Evolutionary conservation across 2,888 invertebrate genomes (phyloP).

Genomic region (Calameuta idolon): DNA sequence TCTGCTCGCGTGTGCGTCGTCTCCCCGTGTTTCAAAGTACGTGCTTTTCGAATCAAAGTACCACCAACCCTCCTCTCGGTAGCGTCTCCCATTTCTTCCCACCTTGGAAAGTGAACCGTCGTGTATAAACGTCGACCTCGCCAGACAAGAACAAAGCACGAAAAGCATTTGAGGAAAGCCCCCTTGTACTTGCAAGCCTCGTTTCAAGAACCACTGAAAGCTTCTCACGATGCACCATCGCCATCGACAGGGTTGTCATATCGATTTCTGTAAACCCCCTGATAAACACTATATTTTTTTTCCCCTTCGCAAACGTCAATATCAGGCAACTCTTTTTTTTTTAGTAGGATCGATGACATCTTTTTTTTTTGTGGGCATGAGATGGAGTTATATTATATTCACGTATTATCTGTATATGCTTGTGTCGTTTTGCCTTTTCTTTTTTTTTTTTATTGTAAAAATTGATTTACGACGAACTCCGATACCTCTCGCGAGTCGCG

Average conservation of each 20-base stretch:
- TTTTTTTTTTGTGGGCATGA: too few species aligned
- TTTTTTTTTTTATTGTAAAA: background rate
- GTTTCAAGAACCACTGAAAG: background rate
- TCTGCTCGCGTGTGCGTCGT: slow-evolving; percentile 5
- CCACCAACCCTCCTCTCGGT: background rate
- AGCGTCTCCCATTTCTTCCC: background rate
- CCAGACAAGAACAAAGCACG: background rate
- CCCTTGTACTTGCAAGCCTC: background rate
- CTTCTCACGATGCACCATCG: background rate
- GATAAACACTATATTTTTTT: background rate
- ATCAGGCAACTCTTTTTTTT: background rate
- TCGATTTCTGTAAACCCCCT: background rate
- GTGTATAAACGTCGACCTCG: background rate
- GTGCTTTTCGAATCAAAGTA: background rate
- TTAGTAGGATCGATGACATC: background rate
- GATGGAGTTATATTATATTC: background rate
- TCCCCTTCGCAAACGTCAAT: background rate
- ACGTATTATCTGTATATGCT: background rate
- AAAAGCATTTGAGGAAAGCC: background rate
- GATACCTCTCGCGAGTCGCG: background rate
- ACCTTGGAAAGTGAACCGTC: background rate
- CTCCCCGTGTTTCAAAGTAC: slow-evolving; percentile 7
- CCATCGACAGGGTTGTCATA: background rate
- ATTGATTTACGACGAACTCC: background rate
- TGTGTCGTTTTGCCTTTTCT: background rate